Evolutionary conservation across 35 echinoderm and acorn worm genomes (phyloP), one percentile per base, ranked within the genome.

Genomic region (Stichopus chloronotus): DNA sequence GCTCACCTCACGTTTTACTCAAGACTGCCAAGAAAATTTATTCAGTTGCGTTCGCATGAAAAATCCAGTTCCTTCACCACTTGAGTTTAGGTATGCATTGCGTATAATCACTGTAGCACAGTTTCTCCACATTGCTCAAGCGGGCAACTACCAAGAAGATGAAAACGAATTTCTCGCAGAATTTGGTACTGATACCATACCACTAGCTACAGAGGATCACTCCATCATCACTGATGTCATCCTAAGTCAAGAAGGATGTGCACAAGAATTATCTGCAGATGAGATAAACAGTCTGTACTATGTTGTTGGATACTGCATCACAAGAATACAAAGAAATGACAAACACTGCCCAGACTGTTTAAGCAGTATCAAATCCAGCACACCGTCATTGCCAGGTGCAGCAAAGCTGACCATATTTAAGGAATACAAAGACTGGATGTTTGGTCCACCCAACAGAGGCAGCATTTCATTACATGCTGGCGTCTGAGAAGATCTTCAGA

Each of bases 21-120:
- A 92, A 52, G 91, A 92, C 52, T 86, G 91, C 65, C 57, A 85
- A 14, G 91, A 92, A 12, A 92, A 92, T 85, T 23, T 85, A n/a
- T 85, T 85, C 16, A 85, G 91, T 52, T 17, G 24, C 57, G 91
- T 92, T 7, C 5, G 80, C 53, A 61, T n/a, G 25, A 92, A 82
- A 6, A 92, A 92, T 56, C 91, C 91, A 91, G 78, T 78, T 43
- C 53, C 10, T 59, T 91, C 8, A 91, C 68, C 81, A 52, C 14
- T 86, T 22, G 91, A 92, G 30, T 76, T 85, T 19, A 92, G n/a
- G 57, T 92, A 69, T 74, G 91, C 81, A 52, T 59, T 84, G 23
- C 43, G 72, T 2, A 92, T 86, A 4, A 92, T 92, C 17, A 84
- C 78, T 5, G 57, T 84, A 9, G 25, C 78, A 9, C 91, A 92